Evolutionary conservation across 2,113 vertebrate genomes (phyloP).

Genomic region (Mesitornis unicolor): DNA sequence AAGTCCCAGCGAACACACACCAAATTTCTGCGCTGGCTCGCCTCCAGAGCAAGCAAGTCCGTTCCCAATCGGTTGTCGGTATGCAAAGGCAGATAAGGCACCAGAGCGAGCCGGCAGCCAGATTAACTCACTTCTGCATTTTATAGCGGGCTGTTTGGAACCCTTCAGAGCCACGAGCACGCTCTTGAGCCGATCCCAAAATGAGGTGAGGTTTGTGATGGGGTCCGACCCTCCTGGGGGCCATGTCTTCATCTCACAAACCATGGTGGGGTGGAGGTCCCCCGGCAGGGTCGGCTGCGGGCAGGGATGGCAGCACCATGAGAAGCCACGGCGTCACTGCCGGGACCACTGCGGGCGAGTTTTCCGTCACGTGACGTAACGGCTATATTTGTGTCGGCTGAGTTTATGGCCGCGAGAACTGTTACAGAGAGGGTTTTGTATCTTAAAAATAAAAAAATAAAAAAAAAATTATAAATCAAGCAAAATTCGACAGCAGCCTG

Average conservation of each 20-base stretch:
- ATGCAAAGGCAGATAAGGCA: not conserved
- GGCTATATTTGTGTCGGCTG: not conserved
- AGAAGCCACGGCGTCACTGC: not conserved
- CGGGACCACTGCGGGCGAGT: not conserved
- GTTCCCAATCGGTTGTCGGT: not conserved
- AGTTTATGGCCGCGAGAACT: not conserved
- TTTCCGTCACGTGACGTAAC: not conserved
- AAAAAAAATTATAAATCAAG: not conserved
- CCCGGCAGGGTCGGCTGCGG: fast-evolving
- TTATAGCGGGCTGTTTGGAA: not conserved
- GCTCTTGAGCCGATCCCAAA: fast-evolving
- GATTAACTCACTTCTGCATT: slow-evolving; percentile 2
- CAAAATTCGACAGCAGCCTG: not conserved
- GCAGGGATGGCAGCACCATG: not conserved
- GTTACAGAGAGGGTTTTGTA: not conserved
- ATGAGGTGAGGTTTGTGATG: too few species aligned
- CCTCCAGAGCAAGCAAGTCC: not conserved
- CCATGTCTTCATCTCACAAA: not conserved
- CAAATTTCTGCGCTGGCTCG: not conserved
- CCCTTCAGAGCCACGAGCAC: too few species aligned
- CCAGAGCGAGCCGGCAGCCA: fast-evolving
- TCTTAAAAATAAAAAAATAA: not conserved
- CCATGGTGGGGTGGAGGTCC: fast-evolving
- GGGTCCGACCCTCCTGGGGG: not conserved
- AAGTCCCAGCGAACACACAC: not conserved